Evolutionary conservation across 1,140 invertebrate genomes (phyloP), one percentile per base, ranked within the genome.

Genomic region (Drosophila orosa): DNA sequence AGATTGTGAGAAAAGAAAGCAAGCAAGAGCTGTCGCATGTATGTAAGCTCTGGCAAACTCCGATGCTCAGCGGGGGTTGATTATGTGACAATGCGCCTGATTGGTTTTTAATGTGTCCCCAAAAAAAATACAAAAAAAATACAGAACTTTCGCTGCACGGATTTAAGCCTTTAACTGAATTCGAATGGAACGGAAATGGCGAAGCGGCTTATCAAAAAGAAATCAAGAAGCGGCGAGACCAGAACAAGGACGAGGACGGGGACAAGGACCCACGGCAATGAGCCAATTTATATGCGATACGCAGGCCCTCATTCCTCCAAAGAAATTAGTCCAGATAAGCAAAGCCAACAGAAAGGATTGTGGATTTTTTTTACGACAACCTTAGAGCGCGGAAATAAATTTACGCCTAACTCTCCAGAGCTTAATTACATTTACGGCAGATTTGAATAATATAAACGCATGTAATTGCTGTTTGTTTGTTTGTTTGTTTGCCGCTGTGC

Each of bases 361-460:
- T 27, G n/a, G 17, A 47, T 42, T 68, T 48, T 40, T 80, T 68
- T 68, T 66, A 68, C 65, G 71, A 77, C 74, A 42, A 50, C 71
- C 71, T 73, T 54, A 73, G 22, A 52, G 65, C 56, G 57, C 33
- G 57, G 35, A 85, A 80, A 85, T 80, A 87, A 81, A 86, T 81
- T 78, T 75, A 55, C 78, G 84, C 71, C 78, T 44, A 83, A 89
- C 83, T 90, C 85, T 78, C 80, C 74, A 69, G 84, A 89, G 84
- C 80, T 89, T 90, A 90, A 89, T 89, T 89, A 89, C 80, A 69
- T 90, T 89, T 78, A 90, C 77, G 85, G 48, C 66, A 74, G 85
- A 89, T 90, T 87, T 84, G 68, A 83, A 83, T 85, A 74, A 85
- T 77, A 82, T 69, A 80, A 89, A 83, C 59, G 76, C 63, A 48